Base-by-base conservation (phyloP, 2,888 invertebrate species). In the Adelphocoris suturalis region DNA sequence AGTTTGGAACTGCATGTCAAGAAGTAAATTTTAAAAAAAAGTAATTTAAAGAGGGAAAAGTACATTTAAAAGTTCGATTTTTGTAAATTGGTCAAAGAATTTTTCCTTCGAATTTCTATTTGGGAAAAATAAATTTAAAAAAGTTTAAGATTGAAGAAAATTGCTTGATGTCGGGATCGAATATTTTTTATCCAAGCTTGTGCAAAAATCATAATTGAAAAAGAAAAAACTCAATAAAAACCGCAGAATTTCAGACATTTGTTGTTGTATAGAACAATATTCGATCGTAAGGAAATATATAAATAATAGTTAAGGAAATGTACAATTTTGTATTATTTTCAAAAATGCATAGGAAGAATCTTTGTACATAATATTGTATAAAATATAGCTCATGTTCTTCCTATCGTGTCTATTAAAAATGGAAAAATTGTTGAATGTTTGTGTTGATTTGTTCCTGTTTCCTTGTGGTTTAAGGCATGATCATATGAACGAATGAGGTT, bases 311-410 rank as follows among this genome's bases (percentile, higher is more conserved):
- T 85, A 85, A 61, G 57, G 61, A 61, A 57, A 85, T 82, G 82
- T 82, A 82, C 82, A 82, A 82, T 86, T 86, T 86, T 68, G 86
- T 86, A 86, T 86, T 86, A 86, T 68, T 61, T 86, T 68, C 75
- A 61, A 68, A 52, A 86, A 86, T 86, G 86, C 75, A 86, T 86
- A 75, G 75, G 61, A 86, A 86, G 86, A 75, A 86, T 86, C 86
- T 75, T 75, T 61, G 68, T 86, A 68, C 61, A 68, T 86, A 75
- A 86, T 68, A 86, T 37, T 86, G 86, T 86, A 86, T 86, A 90
- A 90, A 89, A 68, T 61, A 86, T 90, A 91, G 90, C 90, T 91
- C 90, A 91, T 91, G 90, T 91, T 91, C 90, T 91, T 91, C 90
- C 90, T 91, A 90, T 88, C 78, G 88, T 88, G 90, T 91, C 90